phyloP scores from a whole-genome alignment of 2,888 invertebrate species.

The Caenorhabditis sp. region DNA sequence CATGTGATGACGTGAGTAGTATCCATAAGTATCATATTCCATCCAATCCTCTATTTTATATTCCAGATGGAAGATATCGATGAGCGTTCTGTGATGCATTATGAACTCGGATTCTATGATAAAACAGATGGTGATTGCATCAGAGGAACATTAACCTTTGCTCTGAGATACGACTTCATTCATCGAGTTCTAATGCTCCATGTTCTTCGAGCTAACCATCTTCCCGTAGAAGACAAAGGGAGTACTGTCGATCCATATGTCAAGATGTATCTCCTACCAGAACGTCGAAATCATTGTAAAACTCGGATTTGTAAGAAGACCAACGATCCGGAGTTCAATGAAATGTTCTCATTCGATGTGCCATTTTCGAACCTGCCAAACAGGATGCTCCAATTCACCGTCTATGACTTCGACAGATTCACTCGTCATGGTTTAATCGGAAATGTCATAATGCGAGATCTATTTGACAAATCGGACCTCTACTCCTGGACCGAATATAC shows the following conservation, averaged over 20 bases:
- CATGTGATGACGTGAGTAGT: slow-evolving; percentile 27
- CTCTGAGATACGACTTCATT: slow-evolving; percentile 83
- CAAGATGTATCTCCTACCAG: slow-evolving; percentile 84
- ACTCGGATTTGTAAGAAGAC: slow-evolving; percentile 76
- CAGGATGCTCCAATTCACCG: slow-evolving; percentile 84
- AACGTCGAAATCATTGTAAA: slow-evolving; percentile 85
- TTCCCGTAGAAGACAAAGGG: slow-evolving; percentile 80
- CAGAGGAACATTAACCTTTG: slow-evolving; percentile 83
- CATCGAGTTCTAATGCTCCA: slow-evolving; percentile 79
- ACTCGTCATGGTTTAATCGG: slow-evolving; percentile 85
- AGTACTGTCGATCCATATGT: slow-evolving; percentile 88
- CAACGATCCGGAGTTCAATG: slow-evolving; percentile 66
- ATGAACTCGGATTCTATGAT: slow-evolving; percentile 79
- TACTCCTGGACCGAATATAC: slow-evolving; percentile 84
- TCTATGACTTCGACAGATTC: slow-evolving; percentile 88
- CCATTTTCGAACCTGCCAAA: slow-evolving; percentile 81
- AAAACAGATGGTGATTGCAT: slow-evolving; percentile 79
- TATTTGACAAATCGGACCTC: slow-evolving; percentile 82
- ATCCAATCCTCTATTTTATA: too few relatives aligned
- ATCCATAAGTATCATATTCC: neutral
- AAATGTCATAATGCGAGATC: slow-evolving; percentile 82
- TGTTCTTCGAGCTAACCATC: slow-evolving; percentile 65
- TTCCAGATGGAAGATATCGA: slow-evolving; percentile 60
- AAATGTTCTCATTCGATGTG: slow-evolving; percentile 83
- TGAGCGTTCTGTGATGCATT: slow-evolving; percentile 65